Evolutionary conservation across 2,113 vertebrate genomes (phyloP).

Genomic region (Neoarius graeffei): DNA sequence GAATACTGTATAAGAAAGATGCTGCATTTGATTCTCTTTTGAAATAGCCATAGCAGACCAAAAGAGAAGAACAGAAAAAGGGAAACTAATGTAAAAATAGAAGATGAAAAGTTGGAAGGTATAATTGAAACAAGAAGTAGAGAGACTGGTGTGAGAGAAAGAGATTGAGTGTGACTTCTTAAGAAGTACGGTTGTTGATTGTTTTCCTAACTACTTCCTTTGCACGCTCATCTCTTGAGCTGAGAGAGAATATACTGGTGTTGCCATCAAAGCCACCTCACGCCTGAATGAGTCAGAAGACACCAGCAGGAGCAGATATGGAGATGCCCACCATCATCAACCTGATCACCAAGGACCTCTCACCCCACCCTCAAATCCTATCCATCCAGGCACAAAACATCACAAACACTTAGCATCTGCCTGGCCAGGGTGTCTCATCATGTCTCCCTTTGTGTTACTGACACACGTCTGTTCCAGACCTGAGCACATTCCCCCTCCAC

Average conservation of each 20-base stretch:
- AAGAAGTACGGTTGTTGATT: not conserved
- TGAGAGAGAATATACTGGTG: not conserved
- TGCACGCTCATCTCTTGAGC: not conserved
- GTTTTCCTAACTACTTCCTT: not conserved
- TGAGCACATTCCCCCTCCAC: conserved; percentile 49
- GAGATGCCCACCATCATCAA: conserved; percentile 43
- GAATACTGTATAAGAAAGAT: not conserved
- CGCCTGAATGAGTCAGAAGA: conserved; percentile 41
- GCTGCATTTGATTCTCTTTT: not conserved
- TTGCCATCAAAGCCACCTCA: conserved; percentile 13
- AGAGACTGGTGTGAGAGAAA: not conserved
- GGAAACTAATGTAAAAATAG: not conserved
- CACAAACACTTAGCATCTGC: conserved; percentile 67
- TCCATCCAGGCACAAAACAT: conserved; percentile 55
- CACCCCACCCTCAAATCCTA: not conserved
- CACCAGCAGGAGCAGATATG: conserved; percentile 50
- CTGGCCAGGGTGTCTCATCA: conserved; percentile 57
- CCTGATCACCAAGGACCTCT: conserved; percentile 36
- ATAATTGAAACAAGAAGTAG: conserved; percentile 23
- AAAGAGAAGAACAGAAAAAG: not conserved
- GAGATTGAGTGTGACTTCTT: not conserved
- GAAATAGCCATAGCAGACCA: not conserved
- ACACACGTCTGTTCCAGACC: conserved; percentile 64
- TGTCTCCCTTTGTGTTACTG: conserved; percentile 62
- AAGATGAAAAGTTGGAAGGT: not conserved